These are phyloP conservation scores for Telmatochromis sp. DNA, from an alignment of 2,113 vertebrate species.

Conservation along the genomic window DNA sequence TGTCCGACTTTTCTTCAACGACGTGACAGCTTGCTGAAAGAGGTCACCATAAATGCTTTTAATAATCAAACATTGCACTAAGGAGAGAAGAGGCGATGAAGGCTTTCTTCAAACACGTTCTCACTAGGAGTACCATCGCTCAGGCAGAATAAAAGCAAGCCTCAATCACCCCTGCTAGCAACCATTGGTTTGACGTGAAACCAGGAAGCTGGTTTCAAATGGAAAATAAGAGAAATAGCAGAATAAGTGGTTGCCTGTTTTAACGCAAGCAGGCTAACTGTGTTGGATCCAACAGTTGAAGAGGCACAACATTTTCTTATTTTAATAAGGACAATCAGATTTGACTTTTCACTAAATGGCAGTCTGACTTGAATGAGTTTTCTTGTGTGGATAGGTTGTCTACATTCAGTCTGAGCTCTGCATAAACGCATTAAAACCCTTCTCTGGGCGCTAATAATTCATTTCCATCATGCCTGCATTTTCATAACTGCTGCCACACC, in stretches of 20 bases:
- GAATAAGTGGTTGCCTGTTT: slow-evolving; percentile 10
- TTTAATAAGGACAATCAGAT: slow-evolving; percentile 8
- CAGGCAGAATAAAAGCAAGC: background rate
- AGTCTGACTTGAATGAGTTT: background rate
- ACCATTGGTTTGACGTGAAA: slow-evolving; percentile 11
- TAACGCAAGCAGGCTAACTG: slow-evolving; percentile 13
- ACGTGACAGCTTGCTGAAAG: slow-evolving; percentile 8
- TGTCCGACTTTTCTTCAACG: slow-evolving; percentile 1
- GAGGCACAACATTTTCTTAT: slow-evolving; percentile 59
- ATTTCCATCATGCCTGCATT: slow-evolving; percentile 15
- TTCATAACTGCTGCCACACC: background rate
- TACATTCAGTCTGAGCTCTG: slow-evolving; percentile 52
- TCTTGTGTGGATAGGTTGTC: slow-evolving; percentile 14
- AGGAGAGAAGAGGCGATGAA: slow-evolving; percentile 4
- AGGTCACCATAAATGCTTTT: slow-evolving; percentile 53
- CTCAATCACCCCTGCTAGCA: slow-evolving; percentile 16
- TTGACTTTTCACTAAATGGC: background rate
- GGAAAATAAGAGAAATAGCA: slow-evolving; percentile 1
- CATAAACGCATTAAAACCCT: background rate
- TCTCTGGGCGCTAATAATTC: slow-evolving; percentile 3
- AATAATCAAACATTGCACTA: slow-evolving; percentile 50
- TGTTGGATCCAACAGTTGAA: slow-evolving; percentile 29
- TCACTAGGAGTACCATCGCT: background rate
- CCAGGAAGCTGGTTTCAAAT: background rate
- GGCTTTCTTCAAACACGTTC: background rate